Base-by-base conservation (phyloP, 2,888 invertebrate species). In the Acanthococcus lagerstroemiae region DNA sequence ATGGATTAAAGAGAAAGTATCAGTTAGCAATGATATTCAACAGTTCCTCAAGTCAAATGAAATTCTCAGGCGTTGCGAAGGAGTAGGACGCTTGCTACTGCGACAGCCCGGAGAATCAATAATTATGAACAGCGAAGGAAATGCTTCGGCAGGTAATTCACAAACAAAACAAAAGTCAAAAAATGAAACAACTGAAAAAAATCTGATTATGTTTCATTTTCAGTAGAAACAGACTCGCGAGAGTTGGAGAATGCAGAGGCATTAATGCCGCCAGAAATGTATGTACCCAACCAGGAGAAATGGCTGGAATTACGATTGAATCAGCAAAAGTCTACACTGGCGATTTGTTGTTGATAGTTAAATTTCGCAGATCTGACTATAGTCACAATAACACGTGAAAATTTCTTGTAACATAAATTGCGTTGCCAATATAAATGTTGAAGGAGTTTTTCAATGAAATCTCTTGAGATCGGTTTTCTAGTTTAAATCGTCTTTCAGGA, bases 231-330 rank as follows among this genome's bases (percentile, higher is more conserved):
- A 73, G 82, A 72, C 66, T 73, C 75, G 70, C 71, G 72, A 27
- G 79, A 80, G 19, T 74, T 77, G 1, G 80, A 79, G 9, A 81
- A 82, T 19, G n/a, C 55, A 19, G 46, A 58, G 21, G 19, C 54
- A 2, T 73, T 86, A 72, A 86, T 92, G 84, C 92, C 91, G 0
- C 88, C 91, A 0, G 92, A 92, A 77, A 91, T 92, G 91, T 92
- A 91, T 74, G 91, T 92, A 9, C 90, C 91, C 2, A 90, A 92
- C 77, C 91, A 92, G 76, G 87, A 90, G 75, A 87, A 90, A 73
- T 92, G 91, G 91, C 79, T 92, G 9, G 85, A 88, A 69, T 78
- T 91, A 48, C 82, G 90, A 17, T 27, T 56, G 52, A 88, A 87
- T 19, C 78, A 80, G 56, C 69, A 73, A 63, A 67, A 66, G 46